Evolutionary conservation across 1,140 invertebrate species (phyloP).

Genomic region (Drosophila pachea): DNA sequence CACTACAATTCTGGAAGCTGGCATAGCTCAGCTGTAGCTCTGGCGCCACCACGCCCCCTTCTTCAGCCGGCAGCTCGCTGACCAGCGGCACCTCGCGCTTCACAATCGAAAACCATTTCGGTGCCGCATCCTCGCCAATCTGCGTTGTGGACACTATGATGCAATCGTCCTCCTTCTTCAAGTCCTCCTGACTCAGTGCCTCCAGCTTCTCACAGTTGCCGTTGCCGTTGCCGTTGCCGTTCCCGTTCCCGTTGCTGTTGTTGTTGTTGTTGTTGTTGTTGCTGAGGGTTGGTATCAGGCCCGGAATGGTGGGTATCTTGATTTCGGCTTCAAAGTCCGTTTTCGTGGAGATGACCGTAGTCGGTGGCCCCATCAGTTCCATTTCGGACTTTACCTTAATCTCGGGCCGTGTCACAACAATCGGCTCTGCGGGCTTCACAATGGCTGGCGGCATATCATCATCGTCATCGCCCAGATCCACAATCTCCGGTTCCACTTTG

Average conservation of each 20-base stretch:
- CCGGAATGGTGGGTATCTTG: slow-evolving; percentile 68
- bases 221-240: slow-evolving; percentile 36
- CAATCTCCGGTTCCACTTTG: slow-evolving; percentile 73
- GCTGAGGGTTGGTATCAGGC: slow-evolving; percentile 59
- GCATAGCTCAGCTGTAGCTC: slow-evolving; percentile 64
- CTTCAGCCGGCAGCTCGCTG: slow-evolving; percentile 63
- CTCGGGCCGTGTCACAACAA: slow-evolving; percentile 44
- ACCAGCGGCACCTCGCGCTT: slow-evolving; percentile 71
- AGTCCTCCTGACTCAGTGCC: slow-evolving; percentile 49
- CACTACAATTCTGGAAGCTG: slow-evolving; percentile 77
- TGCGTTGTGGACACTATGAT: slow-evolving; percentile 66
- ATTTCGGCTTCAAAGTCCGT: slow-evolving; percentile 74
- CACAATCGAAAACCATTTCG: slow-evolving; percentile 82
- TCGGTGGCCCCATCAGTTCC: slow-evolving; percentile 66
- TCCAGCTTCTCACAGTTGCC: slow-evolving; percentile 75
- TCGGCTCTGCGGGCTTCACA: slow-evolving; percentile 5
- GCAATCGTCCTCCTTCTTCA: slow-evolving; percentile 75
- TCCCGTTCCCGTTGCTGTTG: no score
- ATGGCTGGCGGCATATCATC: slow-evolving; percentile 47
- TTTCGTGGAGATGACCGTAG: slow-evolving; percentile 67
- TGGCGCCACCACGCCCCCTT: slow-evolving; percentile 43
- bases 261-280: slow-evolving; percentile 39
- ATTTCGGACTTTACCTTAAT: slow-evolving; percentile 71
- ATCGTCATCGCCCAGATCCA: slow-evolving; percentile 72
- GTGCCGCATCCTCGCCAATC: slow-evolving; percentile 50